These are phyloP conservation scores for Anastrepha ludens DNA, from an alignment of 1,140 invertebrate genomes.

Conservation along the genomic window DNA sequence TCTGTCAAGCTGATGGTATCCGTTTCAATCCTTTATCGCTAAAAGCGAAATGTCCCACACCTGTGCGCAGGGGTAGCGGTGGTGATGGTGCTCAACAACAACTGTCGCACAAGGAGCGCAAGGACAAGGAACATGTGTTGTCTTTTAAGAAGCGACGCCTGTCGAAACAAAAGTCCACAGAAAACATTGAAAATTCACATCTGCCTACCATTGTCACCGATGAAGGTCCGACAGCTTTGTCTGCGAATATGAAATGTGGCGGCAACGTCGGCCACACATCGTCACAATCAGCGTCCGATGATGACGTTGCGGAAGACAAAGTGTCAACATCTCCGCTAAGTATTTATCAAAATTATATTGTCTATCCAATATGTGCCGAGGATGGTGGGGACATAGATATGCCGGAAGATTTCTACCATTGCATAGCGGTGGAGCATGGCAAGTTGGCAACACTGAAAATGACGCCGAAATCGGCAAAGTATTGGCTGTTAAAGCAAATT, in stretches of 20 bases:
- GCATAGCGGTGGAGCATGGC: slow-evolving; percentile 70
- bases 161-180: slow-evolving; percentile 71
- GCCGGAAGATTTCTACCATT: slow-evolving; percentile 66
- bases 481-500: slow-evolving; percentile 87
- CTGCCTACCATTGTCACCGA: neutral
- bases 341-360: slow-evolving; percentile 69
- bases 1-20: slow-evolving; percentile 78
- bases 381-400: slow-evolving; percentile 51
- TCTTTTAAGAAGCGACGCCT: slow-evolving; percentile 71
- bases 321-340: slow-evolving; percentile 64
- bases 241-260: slow-evolving; percentile 54
- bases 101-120: slow-evolving; percentile 64
- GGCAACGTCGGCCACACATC: slow-evolving; percentile 53
- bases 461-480: slow-evolving; percentile 79
- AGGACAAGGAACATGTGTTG: slow-evolving; percentile 71
- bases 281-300: slow-evolving; percentile 54
- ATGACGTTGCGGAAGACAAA: slow-evolving; percentile 25
- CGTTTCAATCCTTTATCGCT: slow-evolving; percentile 67
- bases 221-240: slow-evolving; percentile 2
- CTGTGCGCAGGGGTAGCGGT: slow-evolving; percentile 63
- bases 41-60: slow-evolving; percentile 68
- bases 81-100: slow-evolving; percentile 61
- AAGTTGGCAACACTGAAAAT: slow-evolving; percentile 69
- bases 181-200: slow-evolving; percentile 63
- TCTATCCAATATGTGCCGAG: slow-evolving; percentile 58